These are phyloP conservation scores for Tipula confusa DNA, from an alignment of 2,888 invertebrate species.

Conservation along the genomic window DNA sequence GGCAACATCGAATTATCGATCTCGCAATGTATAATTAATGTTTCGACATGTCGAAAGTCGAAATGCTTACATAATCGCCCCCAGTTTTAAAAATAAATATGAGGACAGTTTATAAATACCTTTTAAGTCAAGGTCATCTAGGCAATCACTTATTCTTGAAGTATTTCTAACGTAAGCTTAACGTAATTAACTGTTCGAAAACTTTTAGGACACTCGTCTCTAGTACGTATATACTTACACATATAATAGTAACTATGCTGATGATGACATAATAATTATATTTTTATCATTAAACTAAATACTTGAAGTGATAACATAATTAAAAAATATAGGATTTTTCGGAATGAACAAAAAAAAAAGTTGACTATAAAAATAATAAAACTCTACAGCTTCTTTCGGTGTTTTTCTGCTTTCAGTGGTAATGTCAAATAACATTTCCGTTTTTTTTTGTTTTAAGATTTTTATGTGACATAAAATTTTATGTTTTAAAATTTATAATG, in stretches of 20 bases:
- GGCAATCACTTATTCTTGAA: too few species aligned
- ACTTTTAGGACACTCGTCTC: too few species aligned
- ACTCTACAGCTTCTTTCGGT: neutral
- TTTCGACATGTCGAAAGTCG: too few species aligned
- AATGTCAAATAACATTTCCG: neutral
- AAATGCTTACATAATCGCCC: too few species aligned
- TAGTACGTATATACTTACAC: too few species aligned
- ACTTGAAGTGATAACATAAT: constrained; percentile 20
- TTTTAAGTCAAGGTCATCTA: too few species aligned
- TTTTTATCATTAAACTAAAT: constrained; percentile 20
- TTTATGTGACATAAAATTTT: neutral
- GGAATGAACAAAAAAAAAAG: neutral
- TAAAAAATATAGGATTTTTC: neutral
- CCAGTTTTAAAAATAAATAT: too few species aligned
- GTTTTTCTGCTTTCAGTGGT: neutral
- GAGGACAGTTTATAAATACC: too few species aligned
- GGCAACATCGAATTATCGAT: too few species aligned
- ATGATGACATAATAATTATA: constrained; percentile 20
- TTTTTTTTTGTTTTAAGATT: neutral
- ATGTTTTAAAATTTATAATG: neutral
- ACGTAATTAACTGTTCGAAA: too few species aligned
- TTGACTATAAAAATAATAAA: neutral
- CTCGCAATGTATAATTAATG: too few species aligned
- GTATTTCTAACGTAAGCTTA: too few species aligned
- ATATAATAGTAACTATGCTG: neutral